These are phyloP conservation scores for Hecatera dysodea DNA, from an alignment of 2,888 invertebrate species.

Conservation along the genomic window DNA sequence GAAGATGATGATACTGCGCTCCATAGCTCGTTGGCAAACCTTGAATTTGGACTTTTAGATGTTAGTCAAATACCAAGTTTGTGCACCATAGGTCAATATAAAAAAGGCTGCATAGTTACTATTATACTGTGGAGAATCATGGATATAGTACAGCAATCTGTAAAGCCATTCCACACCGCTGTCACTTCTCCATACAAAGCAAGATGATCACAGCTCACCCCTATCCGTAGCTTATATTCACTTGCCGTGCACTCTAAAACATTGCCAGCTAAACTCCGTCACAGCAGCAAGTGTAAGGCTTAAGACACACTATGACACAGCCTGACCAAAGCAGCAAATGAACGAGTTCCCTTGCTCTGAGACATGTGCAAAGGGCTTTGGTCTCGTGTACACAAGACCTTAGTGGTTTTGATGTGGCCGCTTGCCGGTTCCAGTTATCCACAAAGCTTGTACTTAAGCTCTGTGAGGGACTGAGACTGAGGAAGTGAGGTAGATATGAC, in stretches of 20 bases:
- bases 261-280: constrained; percentile 11
- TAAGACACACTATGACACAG: constrained; percentile 26
- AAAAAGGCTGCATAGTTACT: neutral
- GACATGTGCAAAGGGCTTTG: constrained; percentile 30
- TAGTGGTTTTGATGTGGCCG: constrained; percentile 17
- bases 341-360: constrained; percentile 10
- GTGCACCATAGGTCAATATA: too few relatives aligned
- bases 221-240: neutral
- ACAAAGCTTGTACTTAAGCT: constrained; percentile 32
- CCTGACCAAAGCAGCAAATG: constrained; percentile 9
- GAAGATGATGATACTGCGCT: too few relatives aligned
- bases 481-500: constrained; percentile 11
- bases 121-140: neutral
- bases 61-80: too few relatives aligned
- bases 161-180: neutral
- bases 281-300: constrained; percentile 1
- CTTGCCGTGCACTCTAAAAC: constrained; percentile 23
- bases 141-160: neutral
- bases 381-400: neutral
- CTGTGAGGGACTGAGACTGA: neutral
- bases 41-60: too few relatives aligned
- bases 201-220: neutral
- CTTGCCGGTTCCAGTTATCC: constrained; percentile 19
- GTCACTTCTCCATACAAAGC: neutral
- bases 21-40: too few relatives aligned